Percentiles rank a stretch among this genome's conserved stretches.
phyloP scores from a whole-genome alignment of 2,888 invertebrate species.

The Sycophila texana region DNA sequence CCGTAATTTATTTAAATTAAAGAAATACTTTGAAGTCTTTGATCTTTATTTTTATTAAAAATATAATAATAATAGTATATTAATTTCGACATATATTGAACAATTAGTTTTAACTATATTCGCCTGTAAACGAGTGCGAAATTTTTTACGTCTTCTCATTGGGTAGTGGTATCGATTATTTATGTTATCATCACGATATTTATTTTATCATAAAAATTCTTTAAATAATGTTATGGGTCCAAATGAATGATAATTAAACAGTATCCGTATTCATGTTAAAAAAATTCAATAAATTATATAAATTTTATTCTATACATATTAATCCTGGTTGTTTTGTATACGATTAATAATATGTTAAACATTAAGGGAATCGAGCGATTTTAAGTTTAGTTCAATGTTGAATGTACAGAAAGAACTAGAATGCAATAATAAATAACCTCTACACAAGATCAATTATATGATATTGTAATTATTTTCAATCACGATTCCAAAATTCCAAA shows the following conservation, averaged over 20 bases:
- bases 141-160: slow-evolving; percentile 33
- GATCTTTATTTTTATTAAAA: slow-evolving; percentile 20
- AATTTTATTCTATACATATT: slow-evolving; percentile 43
- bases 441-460: slow-evolving; percentile 34
- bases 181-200: slow-evolving; percentile 23
- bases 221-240: slow-evolving; percentile 18
- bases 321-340: slow-evolving; percentile 35
- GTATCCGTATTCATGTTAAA: slow-evolving; percentile 29
- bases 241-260: slow-evolving; percentile 10
- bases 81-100: not conserved
- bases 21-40: slow-evolving; percentile 12
- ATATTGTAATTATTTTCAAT: not conserved
- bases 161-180: not conserved
- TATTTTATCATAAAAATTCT: slow-evolving; percentile 5
- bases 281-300: slow-evolving; percentile 16
- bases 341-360: slow-evolving; percentile 36
- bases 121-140: not conserved
- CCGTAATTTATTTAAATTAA: not conserved
- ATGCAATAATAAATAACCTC: slow-evolving; percentile 55
- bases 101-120: slow-evolving; percentile 1
- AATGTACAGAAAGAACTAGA: slow-evolving; percentile 55
- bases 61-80: not conserved
- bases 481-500: too few relatives aligned
- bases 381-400: slow-evolving; percentile 54
- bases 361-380: slow-evolving; percentile 33